Base-by-base conservation (phyloP, 2,113 vertebrate species). In the Rynchops niger region DNA sequence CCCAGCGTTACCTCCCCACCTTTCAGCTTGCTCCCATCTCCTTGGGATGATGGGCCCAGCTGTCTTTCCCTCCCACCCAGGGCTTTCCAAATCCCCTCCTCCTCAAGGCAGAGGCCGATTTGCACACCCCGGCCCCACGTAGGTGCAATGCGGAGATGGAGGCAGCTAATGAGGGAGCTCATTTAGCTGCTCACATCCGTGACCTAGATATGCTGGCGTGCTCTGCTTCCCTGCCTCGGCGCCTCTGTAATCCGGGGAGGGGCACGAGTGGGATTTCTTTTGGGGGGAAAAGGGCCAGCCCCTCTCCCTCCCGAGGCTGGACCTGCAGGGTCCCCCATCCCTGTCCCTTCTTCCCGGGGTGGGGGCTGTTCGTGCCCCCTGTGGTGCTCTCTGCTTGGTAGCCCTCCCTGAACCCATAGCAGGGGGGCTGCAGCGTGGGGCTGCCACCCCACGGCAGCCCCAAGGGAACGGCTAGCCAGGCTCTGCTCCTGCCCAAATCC, bases 81-180 rank as follows among this genome's bases (percentile, higher is more conserved):
- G 32, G 27, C 3, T n/a, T 82, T n/a, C 81, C 49, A 47, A 27
- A 71, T 50, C 86, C 88, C 43, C 40, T 40, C 67, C 82, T 79
- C 1, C 0, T 11, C 56, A 55, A 38, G 59, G 32, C 65, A 73
- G 65, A 63, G 76, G 47, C 36, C 1, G 2, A 25, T 82, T 61
- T 29, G 32, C 30, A 12, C 1, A 0, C 49, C 49, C 69, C 3
- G 0, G 55, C 55, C 81, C 55, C 1, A 1, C 8, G 12, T 58
- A 5, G 90, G 93, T 83, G 96, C 40, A 32, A 5, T n/a, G 49
- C 42, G 5, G 93, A 67, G 92, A 20, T 47, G 19, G 79, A 86
- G 65, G 49, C 78, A 67, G 63, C 69, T 95, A 63, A 93, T 5
- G 72, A 84, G 55, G 76, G 43, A 90, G 74, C 94, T 97, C 72